Evolutionary conservation across 2,797 vertebrate species (phyloP).

Genomic region (Octomys mimax): DNA sequence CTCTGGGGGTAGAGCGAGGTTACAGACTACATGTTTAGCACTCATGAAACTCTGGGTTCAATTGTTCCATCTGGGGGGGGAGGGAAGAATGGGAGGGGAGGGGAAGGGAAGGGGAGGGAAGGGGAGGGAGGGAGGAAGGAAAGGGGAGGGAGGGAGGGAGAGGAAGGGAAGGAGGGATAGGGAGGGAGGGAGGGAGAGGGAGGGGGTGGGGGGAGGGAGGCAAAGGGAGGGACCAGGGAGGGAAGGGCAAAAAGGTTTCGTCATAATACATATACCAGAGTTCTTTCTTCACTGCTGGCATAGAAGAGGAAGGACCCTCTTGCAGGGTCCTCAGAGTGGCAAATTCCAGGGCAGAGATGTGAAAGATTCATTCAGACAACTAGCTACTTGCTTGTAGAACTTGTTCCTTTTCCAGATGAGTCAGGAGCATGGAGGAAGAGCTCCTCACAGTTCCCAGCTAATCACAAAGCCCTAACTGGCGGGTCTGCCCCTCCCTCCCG

Average conservation of each 20-base stretch:
- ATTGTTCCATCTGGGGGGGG: neutral
- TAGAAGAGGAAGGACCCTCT: neutral
- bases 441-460: neutral
- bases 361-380: neutral
- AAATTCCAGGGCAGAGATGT: neutral
- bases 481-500: neutral
- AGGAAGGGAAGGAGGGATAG: too few relatives aligned
- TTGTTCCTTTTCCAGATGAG: neutral
- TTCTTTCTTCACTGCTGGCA: neutral
- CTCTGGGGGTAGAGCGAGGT: neutral
- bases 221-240: too few relatives aligned
- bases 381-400: neutral
- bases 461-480: neutral
- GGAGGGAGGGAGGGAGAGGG: too few relatives aligned
- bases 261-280: neutral
- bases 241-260: too few relatives aligned
- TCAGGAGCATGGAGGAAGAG: neutral
- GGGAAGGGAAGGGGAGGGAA: too few relatives aligned
- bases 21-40: neutral
- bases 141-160: rapidly evolving
- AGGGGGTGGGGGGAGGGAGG: too few relatives aligned
- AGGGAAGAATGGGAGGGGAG: too few relatives aligned
- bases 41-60: neutral
- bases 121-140: too few relatives aligned
- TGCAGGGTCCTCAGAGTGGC: too few relatives aligned